Percentiles rank a stretch among this genome's conserved stretches.
These are phyloP conservation scores for Cromileptes altivelis DNA, from an alignment of 2,113 vertebrate genomes.

Conservation along the genomic window DNA sequence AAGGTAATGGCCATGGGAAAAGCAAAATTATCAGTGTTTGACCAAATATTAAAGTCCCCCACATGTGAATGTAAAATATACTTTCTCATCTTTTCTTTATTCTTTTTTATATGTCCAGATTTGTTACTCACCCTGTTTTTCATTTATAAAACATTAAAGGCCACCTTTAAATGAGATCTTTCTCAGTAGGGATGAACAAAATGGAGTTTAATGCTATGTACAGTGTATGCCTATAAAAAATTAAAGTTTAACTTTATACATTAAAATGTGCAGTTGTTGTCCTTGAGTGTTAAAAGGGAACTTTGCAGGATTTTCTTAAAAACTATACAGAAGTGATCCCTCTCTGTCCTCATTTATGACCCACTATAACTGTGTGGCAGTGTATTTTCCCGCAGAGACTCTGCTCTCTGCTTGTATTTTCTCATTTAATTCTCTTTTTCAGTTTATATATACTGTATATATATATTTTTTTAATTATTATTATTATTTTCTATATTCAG, in stretches of 20 bases:
- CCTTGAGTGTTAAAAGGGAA: conserved; percentile 5
- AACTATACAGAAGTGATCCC: no score
- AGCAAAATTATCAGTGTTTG: conserved; percentile 58
- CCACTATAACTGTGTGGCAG: no score
- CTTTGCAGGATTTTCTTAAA: no score
- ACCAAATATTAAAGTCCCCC: conserved; percentile 71
- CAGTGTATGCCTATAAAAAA: conserved; percentile 84
- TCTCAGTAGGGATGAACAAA: conserved; percentile 73
- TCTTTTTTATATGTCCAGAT: conserved; percentile 49
- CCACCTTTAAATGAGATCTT: conserved; percentile 70
- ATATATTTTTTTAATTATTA: no score
- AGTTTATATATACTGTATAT: no score
- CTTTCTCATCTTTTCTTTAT: conserved; percentile 39
- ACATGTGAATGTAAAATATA: conserved; percentile 71
- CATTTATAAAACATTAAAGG: conserved; percentile 53
- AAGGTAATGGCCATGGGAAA: conserved; percentile 37
- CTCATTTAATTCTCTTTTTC: no score
- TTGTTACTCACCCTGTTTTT: conserved; percentile 45
- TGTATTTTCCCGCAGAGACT: no score
- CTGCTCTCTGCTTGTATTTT: no score
- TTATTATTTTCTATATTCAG: no score
- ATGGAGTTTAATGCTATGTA: conserved; percentile 80
- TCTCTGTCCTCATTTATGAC: no score
- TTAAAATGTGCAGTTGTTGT: conserved; percentile 42
- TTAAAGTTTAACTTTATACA: conserved; percentile 86